phyloP scores from a whole-genome alignment of 2,113 vertebrate genomes.

The Cyanoramphus novaezelandiae region DNA sequence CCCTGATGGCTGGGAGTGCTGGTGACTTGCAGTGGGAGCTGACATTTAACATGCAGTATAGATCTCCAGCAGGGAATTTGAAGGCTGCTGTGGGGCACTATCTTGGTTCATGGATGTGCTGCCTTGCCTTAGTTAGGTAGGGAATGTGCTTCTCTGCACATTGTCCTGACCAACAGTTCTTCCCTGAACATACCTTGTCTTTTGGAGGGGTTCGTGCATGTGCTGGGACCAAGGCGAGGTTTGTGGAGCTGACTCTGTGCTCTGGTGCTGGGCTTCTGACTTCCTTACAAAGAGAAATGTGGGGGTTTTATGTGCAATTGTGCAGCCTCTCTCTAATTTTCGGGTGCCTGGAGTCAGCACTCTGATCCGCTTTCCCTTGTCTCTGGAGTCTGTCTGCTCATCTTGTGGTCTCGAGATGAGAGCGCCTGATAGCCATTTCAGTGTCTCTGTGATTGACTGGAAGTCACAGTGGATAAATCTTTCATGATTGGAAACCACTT shows the following conservation, averaged over 20 bases:
- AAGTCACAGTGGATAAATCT: conserved; percentile 53
- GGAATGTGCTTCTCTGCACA: rapidly evolving
- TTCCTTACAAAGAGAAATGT: neutral
- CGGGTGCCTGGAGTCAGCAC: neutral
- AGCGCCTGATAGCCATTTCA: neutral
- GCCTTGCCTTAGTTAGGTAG: neutral
- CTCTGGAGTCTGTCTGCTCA: conserved; percentile 33
- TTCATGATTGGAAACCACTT: conserved; percentile 50
- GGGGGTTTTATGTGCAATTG: neutral
- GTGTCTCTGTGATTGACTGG: conserved; percentile 39
- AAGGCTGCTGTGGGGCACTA: neutral
- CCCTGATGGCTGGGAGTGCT: neutral
- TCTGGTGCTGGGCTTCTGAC: neutral
- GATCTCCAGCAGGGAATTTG: neutral
- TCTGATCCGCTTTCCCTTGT: neutral
- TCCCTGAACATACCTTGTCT: rapidly evolving
- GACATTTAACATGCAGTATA: rapidly evolving
- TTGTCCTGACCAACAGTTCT: neutral
- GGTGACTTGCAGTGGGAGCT: neutral
- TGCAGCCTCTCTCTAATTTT: neutral
- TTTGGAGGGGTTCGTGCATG: neutral
- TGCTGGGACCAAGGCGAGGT: neutral
- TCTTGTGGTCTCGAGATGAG: conserved; percentile 6
- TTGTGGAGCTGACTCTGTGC: neutral
- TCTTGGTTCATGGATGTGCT: neutral